Percentiles rank a stretch among this genome's conserved stretches.
phyloP scores from a whole-genome alignment of 2,888 invertebrate species.

The Drosophila meridiana region DNA sequence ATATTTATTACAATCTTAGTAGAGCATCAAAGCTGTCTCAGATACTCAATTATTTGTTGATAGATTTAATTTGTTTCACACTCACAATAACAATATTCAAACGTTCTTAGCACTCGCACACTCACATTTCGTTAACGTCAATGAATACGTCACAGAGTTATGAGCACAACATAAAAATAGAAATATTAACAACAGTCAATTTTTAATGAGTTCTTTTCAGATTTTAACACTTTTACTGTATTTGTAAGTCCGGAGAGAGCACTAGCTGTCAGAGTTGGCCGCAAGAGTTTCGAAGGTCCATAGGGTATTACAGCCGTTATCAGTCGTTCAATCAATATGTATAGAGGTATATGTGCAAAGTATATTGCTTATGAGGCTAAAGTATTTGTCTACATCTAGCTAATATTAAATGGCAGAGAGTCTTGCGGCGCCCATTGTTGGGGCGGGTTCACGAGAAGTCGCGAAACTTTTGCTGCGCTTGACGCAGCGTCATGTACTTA shows the following conservation, averaged over 20 bases:
- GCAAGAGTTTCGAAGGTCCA: slow-evolving; percentile 14
- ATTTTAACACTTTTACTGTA: not conserved
- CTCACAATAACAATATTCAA: not conserved
- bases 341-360: slow-evolving; percentile 24
- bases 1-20: not conserved
- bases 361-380: slow-evolving; percentile 10
- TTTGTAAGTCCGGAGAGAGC: not conserved
- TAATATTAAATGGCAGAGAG: slow-evolving; percentile 25
- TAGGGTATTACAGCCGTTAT: slow-evolving; percentile 28
- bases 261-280: slow-evolving; percentile 1
- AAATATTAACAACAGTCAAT: not conserved
- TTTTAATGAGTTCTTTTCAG: not conserved
- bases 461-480: slow-evolving; percentile 72
- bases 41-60: not conserved
- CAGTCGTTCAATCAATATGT: slow-evolving; percentile 22
- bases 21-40: not conserved
- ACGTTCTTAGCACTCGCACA: not conserved
- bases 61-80: not conserved
- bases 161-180: not conserved
- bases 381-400: slow-evolving; percentile 32
- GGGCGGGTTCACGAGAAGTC: slow-evolving; percentile 46
- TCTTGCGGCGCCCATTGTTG: slow-evolving; percentile 29
- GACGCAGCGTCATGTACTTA: slow-evolving; percentile 67
- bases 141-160: too few relatives aligned
- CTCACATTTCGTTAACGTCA: not conserved